Evolutionary conservation across 2,113 vertebrate genomes (phyloP).

Genomic region (Climacteris rufus): DNA sequence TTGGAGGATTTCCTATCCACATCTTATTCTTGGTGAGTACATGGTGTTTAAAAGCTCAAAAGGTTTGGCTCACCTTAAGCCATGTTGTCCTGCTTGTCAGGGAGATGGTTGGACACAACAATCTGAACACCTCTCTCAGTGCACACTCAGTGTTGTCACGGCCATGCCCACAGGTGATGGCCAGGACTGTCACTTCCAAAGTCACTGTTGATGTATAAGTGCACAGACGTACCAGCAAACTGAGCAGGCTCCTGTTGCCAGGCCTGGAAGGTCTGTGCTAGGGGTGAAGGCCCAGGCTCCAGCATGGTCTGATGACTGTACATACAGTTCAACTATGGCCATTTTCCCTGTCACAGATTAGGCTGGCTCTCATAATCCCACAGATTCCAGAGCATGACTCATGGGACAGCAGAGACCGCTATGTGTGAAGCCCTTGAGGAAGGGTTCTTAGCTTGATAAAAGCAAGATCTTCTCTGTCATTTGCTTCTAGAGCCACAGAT

Average conservation of each 20-base stretch:
- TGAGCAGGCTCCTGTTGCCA: neutral
- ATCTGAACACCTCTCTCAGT: neutral
- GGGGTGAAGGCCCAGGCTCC: neutral
- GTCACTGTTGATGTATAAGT: neutral
- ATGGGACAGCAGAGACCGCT: neutral
- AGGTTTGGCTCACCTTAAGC: neutral
- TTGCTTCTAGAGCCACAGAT: neutral
- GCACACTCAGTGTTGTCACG: rapidly evolving
- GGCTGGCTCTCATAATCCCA: neutral
- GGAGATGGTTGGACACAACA: neutral
- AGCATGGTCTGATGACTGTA: neutral
- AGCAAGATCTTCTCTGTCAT: neutral
- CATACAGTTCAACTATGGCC: neutral
- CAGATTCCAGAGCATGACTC: neutral
- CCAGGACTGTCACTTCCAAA: rapidly evolving
- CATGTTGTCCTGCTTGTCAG: neutral
- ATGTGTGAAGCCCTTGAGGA: neutral
- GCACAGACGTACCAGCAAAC: neutral
- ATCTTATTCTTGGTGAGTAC: neutral
- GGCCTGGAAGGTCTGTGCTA: neutral
- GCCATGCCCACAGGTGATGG: neutral
- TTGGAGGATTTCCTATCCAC: neutral
- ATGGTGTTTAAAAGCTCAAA: neutral
- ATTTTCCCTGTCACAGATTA: neutral
- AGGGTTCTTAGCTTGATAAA: neutral